Evolutionary conservation across 2,888 invertebrate species (phyloP), one percentile per base, ranked within the genome.

Genomic region (Yponomeuta cagnagella): DNA sequence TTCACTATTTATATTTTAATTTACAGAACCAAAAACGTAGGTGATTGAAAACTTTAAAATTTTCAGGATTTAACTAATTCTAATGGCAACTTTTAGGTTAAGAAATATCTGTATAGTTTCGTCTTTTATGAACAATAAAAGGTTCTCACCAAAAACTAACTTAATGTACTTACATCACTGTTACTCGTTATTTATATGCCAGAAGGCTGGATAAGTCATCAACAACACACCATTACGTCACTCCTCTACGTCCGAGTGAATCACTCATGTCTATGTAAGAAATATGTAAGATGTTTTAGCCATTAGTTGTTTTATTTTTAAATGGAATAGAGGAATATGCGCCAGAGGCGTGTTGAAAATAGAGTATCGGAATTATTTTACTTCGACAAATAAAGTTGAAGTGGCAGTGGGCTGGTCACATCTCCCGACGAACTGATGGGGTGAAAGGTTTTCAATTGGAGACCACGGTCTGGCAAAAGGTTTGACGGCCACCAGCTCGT

Each of bases 201-300:
- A 58, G 52, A 58, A 58, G 52, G 52, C 52, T 58, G 52, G 52
- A 58, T 58, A 58, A 58, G 15, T 58, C 52, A 58, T 58, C 52
- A 58, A 58, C 52, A 58, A 58, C 52, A 58, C 12, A 15, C 52
- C 3, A 58, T 58, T 58, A 15, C 52, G 15, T 58, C 52, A 58
- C 52, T 58, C 43, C 52, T 2, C 52, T 58, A 15, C 52, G 52
- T 58, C 12, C 1, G 52, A 15, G 52, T 58, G 52, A 58, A 58
- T 58, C 52, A 58, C 52, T 58, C 52, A 58, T 15, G 52, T 15
- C 52, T 58, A 58, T 58, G 52, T 58, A 12, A 15, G 52, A 12
- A 15, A 58, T 58, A 58, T 58, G 3, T 58, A 58, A 15, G 52
- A 1, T 58, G 52, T 15, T 12, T 5, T 58, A 58, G 15, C 52